These are phyloP conservation scores for Polydrusus tereticollis DNA, from an alignment of 2,888 invertebrate species.

Conservation along the genomic window DNA sequence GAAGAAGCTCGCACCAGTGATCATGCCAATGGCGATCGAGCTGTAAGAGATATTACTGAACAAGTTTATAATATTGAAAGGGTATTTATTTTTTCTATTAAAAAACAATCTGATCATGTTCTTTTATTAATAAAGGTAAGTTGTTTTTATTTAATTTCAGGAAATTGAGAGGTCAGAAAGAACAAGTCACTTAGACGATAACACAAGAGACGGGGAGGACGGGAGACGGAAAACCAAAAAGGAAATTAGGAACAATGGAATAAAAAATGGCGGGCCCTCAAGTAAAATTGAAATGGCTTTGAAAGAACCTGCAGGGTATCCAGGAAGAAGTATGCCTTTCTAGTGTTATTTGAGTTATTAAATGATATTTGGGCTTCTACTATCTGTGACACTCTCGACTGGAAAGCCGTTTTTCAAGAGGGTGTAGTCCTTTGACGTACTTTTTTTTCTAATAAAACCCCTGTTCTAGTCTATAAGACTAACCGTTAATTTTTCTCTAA, in stretches of 20 bases:
- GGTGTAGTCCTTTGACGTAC: too few species aligned
- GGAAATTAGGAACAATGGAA: slow-evolving; percentile 44
- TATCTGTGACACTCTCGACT: too few species aligned
- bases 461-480: too few species aligned
- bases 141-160: slow-evolving; percentile 32
- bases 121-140: too few species aligned
- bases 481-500: too few species aligned
- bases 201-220: slow-evolving; percentile 32
- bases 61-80: slow-evolving; percentile 57
- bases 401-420: too few species aligned
- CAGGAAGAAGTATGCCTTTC: slow-evolving; percentile 48
- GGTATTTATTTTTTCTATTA: slow-evolving; percentile 32
- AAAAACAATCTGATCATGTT: too few species aligned
- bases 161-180: slow-evolving; percentile 42
- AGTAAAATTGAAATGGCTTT: slow-evolving; percentile 30
- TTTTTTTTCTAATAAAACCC: too few species aligned
- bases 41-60: slow-evolving; percentile 45
- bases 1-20: slow-evolving; percentile 37
- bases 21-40: not conserved
- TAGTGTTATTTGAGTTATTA: too few species aligned
- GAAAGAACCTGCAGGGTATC: slow-evolving; percentile 45
- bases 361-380: too few species aligned
- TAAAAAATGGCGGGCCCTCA: slow-evolving; percentile 28
- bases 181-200: slow-evolving; percentile 38
- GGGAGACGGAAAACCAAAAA: slow-evolving; percentile 40